Evolutionary conservation across 2,113 vertebrate genomes (phyloP).

Genomic region (Stomatorhinus ivindoensis): DNA sequence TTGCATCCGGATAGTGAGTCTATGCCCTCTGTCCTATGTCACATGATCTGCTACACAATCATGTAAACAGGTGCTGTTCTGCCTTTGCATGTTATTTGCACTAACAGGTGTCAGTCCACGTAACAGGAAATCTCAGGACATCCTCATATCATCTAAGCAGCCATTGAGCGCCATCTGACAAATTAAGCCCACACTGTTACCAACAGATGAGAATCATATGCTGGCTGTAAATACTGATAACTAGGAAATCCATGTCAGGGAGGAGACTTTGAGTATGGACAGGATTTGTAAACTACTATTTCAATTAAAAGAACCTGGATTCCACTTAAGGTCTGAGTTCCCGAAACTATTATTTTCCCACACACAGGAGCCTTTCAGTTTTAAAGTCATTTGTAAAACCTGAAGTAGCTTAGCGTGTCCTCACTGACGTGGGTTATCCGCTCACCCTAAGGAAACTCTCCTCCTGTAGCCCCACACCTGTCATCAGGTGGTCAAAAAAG

Average conservation of each 20-base stretch:
- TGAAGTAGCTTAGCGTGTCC: background rate
- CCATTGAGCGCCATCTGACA: background rate
- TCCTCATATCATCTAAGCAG: background rate
- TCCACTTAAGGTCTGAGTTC: background rate
- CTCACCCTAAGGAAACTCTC: background rate
- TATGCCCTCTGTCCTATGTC: background rate
- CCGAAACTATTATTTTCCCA: background rate
- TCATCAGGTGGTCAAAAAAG: conserved; percentile 85
- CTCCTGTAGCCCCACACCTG: conserved; percentile 75
- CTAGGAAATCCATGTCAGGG: background rate
- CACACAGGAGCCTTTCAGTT: background rate
- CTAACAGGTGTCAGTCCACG: background rate
- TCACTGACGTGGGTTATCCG: background rate
- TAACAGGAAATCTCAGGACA: background rate
- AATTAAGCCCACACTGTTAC: background rate
- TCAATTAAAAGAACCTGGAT: background rate
- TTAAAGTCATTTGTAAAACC: background rate
- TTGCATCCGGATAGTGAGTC: conserved; percentile 90
- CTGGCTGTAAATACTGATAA: background rate
- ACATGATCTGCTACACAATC: background rate
- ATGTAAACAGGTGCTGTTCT: background rate
- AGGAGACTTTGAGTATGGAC: background rate
- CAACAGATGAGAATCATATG: background rate
- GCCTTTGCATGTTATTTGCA: background rate
- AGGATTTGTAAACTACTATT: background rate